These are phyloP conservation scores for Poeciliopsis prolifica DNA, from an alignment of 2,113 vertebrate species.

Conservation along the genomic window DNA sequence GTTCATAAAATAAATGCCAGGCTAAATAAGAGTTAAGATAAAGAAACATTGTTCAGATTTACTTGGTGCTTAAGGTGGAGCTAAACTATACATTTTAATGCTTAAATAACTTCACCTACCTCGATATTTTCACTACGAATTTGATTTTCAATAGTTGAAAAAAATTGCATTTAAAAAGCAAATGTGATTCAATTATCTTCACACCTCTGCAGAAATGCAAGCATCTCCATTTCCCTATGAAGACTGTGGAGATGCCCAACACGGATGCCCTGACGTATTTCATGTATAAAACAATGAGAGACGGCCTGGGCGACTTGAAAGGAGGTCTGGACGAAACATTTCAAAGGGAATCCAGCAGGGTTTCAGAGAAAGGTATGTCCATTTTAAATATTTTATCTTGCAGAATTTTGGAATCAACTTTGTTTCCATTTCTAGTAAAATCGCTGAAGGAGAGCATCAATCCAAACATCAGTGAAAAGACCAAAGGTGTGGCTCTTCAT, in stretches of 20 bases:
- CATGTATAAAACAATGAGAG: constrained; percentile 72
- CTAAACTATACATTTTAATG: too few species aligned
- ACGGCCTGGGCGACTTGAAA: constrained; percentile 63
- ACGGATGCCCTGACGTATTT: constrained; percentile 69
- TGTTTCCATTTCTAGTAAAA: constrained; percentile 40
- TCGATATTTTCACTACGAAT: too few species aligned
- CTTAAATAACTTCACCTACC: too few species aligned
- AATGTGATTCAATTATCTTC: neutral
- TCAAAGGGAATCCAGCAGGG: constrained; percentile 62
- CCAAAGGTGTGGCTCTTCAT: constrained; percentile 47
- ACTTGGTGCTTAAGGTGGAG: too few species aligned
- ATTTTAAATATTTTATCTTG: neutral
- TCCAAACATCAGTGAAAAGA: constrained; percentile 32
- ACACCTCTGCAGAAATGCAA: constrained; percentile 61
- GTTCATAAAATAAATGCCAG: too few species aligned
- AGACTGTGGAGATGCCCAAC: constrained; percentile 59
- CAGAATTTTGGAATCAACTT: neutral
- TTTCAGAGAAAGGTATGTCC: constrained; percentile 70
- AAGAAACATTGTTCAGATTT: too few species aligned
- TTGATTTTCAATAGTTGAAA: too few species aligned
- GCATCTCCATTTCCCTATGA: constrained; percentile 59
- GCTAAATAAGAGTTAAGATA: too few species aligned
- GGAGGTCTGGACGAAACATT: constrained; percentile 59
- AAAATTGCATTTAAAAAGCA: too few species aligned
- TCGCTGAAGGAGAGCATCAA: constrained; percentile 63